phyloP scores from a whole-genome alignment of 1,140 invertebrate genomes.

The Rhynchophorus ferrugineus region DNA sequence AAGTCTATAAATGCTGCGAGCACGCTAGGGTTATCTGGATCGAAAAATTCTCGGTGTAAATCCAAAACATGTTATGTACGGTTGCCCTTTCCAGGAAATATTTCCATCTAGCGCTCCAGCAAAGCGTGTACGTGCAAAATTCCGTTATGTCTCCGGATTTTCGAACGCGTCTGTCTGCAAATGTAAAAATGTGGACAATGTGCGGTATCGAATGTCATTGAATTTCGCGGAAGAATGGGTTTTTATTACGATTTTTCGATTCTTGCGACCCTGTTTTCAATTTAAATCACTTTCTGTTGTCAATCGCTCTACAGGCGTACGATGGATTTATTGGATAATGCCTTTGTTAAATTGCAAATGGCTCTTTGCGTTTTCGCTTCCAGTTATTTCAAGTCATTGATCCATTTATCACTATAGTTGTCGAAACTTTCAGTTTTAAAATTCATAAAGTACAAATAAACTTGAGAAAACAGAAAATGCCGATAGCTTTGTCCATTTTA shows the following conservation, averaged over 20 bases:
- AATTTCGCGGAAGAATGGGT: constrained; percentile 16
- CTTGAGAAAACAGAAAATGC: no score
- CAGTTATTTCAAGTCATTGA: no score
- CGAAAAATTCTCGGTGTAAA: no score
- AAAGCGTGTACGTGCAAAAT: neutral
- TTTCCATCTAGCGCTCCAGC: neutral
- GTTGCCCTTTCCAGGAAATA: neutral
- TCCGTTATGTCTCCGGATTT: neutral
- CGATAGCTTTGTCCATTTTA: no score
- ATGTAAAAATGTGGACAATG: constrained; percentile 17
- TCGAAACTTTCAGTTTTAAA: no score
- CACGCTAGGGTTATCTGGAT: no score
- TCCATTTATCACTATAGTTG: no score
- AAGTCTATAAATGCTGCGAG: no score
- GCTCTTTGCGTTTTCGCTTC: neutral
- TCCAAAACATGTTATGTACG: no score
- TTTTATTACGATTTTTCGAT: constrained; percentile 18
- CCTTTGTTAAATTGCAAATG: neutral
- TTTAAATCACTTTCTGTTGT: constrained; percentile 16
- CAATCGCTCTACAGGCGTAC: constrained; percentile 1
- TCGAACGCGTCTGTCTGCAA: constrained; percentile 2
- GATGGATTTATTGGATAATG: neutral
- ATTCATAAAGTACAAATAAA: no score
- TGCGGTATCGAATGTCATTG: constrained; percentile 12
- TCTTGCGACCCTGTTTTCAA: constrained; percentile 13